A percentile compares a stretch with the other conserved stretches of the same genome.
Evolutionary conservation across 2,797 vertebrate species (phyloP).

Genomic region (Apogon talboti): DNA sequence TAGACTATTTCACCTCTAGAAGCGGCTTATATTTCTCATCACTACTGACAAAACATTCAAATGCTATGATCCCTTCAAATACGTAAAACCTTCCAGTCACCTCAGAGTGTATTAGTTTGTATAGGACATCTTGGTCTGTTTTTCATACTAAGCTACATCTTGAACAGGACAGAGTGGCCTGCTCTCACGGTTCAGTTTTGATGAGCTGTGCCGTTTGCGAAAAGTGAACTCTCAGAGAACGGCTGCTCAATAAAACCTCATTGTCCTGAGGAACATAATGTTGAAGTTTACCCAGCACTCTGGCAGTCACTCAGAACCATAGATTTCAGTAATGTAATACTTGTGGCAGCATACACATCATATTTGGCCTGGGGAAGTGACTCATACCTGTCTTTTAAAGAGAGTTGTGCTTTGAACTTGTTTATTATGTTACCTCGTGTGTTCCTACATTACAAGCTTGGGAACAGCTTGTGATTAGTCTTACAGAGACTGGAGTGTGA

Average conservation of each 20-base stretch:
- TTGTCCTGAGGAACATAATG: constrained; percentile 60
- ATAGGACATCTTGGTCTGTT: constrained; percentile 6
- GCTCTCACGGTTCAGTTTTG: constrained; percentile 19
- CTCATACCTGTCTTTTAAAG: constrained; percentile 67
- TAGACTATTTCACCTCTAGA: neutral
- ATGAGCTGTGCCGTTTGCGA: constrained; percentile 35
- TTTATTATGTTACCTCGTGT: constrained; percentile 60
- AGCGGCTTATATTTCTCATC: neutral
- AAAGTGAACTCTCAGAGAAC: constrained; percentile 30
- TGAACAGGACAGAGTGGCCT: constrained; percentile 12
- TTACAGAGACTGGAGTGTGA: constrained; percentile 47
- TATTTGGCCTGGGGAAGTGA: constrained; percentile 68
- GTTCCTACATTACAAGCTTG: constrained; percentile 49
- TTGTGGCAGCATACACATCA: constrained; percentile 65
- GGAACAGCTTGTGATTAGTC: constrained; percentile 63
- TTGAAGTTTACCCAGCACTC: constrained; percentile 53
- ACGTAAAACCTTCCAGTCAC: neutral
- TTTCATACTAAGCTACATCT: constrained; percentile 21
- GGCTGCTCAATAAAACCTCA: constrained; percentile 51
- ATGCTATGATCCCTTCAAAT: neutral
- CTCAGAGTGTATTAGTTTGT: too few species aligned
- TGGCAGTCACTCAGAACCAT: constrained; percentile 40
- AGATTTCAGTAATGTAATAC: constrained; percentile 70
- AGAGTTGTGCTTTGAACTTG: constrained; percentile 65
- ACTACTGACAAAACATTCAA: neutral